Evolutionary conservation across 2,797 vertebrate genomes (phyloP).

Genomic region (Melopsittacus undulatus): DNA sequence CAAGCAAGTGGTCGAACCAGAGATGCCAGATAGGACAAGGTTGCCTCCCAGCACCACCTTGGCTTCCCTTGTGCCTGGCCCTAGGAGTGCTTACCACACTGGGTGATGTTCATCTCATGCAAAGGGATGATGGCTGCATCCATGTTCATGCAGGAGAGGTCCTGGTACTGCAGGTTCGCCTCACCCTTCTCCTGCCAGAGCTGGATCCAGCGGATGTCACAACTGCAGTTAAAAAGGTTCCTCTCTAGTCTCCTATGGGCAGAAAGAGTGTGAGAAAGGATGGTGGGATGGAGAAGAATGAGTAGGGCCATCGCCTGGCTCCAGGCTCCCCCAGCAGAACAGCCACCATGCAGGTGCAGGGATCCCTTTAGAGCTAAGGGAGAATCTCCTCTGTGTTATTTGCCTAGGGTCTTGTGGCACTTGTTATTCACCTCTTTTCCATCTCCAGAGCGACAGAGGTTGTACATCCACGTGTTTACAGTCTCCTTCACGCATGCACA

Average conservation of each 20-base stretch:
- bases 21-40: not conserved
- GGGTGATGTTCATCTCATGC: constrained; percentile 92
- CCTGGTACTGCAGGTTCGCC: constrained; percentile 87
- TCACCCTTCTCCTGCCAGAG: constrained; percentile 94
- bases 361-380: not conserved
- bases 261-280: constrained; percentile 39
- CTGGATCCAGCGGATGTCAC: constrained; percentile 98
- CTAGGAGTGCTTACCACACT: constrained; percentile 85
- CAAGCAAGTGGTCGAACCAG: not conserved
- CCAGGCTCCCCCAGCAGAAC: not conserved
- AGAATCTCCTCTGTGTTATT: fast-evolving
- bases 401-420: not conserved
- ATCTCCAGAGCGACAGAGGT: not conserved
- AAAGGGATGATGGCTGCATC: constrained; percentile 84
- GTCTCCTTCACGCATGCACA: not conserved
- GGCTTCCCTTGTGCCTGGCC: not conserved
- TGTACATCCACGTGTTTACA: fast-evolving
- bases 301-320: not conserved
- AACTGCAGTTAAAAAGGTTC: constrained; percentile 94
- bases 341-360: not conserved
- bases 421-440: not conserved
- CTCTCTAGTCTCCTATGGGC: constrained; percentile 86
- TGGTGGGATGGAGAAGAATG: not conserved
- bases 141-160: constrained; percentile 87
- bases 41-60: not conserved